Conservation (phyloP, 2,888 invertebrate genomes). For the Drosophila falleni region DNA sequence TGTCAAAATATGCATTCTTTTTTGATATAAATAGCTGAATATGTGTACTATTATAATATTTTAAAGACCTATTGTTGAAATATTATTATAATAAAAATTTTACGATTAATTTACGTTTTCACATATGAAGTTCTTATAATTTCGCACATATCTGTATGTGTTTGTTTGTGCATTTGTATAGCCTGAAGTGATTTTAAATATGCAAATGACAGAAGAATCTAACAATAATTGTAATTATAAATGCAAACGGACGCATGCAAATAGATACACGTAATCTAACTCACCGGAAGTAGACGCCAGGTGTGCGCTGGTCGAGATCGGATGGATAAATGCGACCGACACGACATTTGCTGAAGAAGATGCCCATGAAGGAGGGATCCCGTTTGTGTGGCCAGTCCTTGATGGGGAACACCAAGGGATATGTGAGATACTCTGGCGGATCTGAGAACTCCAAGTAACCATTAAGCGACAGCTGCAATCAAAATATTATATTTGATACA, state of each 20-base stretch:
- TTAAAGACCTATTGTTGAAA: too few species aligned
- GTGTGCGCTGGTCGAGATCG: slow-evolving; percentile 91
- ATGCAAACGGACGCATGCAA: slow-evolving; percentile 24
- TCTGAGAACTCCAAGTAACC: slow-evolving; percentile 96
- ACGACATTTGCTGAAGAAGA: slow-evolving; percentile 95
- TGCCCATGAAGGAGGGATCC: slow-evolving; percentile 97
- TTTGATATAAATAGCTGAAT: too few species aligned
- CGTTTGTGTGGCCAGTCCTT: slow-evolving; percentile 94
- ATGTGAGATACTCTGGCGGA: slow-evolving; percentile 93
- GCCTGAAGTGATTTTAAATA: slow-evolving; percentile 54
- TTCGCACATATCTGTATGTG: too few species aligned
- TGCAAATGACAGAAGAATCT: slow-evolving; percentile 53
- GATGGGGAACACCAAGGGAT: slow-evolving; percentile 94
- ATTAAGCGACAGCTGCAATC: slow-evolving; percentile 90
- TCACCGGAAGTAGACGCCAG: slow-evolving; percentile 93
- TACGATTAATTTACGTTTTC: too few species aligned
- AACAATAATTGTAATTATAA: slow-evolving; percentile 53
- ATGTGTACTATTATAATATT: too few species aligned
- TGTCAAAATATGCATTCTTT: too few species aligned
- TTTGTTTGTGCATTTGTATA: neutral
- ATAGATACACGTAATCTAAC: slow-evolving; percentile 34
- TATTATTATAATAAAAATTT: too few species aligned
- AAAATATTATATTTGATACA: neutral
- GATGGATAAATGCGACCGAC: slow-evolving; percentile 90
- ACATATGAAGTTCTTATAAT: too few species aligned